Conservation (phyloP, 2,113 vertebrate species). For the Sebastes schlegelii region DNA sequence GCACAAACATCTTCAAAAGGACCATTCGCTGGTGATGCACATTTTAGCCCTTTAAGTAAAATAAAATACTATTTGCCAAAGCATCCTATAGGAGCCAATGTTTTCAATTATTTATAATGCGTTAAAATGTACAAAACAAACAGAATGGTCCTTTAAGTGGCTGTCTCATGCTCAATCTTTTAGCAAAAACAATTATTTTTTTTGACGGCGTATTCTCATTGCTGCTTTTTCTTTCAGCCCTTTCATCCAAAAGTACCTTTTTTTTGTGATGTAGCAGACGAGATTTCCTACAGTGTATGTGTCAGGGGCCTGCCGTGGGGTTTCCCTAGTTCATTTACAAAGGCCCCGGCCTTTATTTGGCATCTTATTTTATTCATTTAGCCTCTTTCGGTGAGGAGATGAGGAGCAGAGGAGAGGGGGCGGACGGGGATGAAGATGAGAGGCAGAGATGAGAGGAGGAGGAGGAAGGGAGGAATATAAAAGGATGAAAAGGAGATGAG, state of each 20-base stretch:
- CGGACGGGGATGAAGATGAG: constrained; percentile 47
- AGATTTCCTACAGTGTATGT: constrained; percentile 33
- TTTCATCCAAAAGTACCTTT: constrained; percentile 3
- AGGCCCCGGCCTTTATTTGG: constrained; percentile 61
- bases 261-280: background rate
- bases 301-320: constrained; percentile 31
- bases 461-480: constrained; percentile 48
- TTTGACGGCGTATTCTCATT: background rate
- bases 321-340: constrained; percentile 34
- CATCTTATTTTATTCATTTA: constrained; percentile 63
- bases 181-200: background rate
- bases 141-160: constrained; percentile 37
- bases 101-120: background rate
- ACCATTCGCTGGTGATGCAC: constrained; percentile 32
- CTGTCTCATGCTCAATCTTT: background rate
- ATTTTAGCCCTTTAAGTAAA: constrained; percentile 33
- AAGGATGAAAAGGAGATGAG: constrained; percentile 65
- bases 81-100: constrained; percentile 11
- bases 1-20: constrained; percentile 64
- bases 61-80: constrained; percentile 22
- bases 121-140: constrained; percentile 32
- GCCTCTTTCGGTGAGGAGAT: constrained; percentile 35
- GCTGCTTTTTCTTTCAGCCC: background rate
- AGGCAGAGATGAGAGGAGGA: constrained; percentile 57
- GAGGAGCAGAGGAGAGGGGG: constrained; percentile 32